Evolutionary conservation across 2,113 vertebrate genomes (phyloP).

Genomic region (Forbesichthys agassizii): DNA sequence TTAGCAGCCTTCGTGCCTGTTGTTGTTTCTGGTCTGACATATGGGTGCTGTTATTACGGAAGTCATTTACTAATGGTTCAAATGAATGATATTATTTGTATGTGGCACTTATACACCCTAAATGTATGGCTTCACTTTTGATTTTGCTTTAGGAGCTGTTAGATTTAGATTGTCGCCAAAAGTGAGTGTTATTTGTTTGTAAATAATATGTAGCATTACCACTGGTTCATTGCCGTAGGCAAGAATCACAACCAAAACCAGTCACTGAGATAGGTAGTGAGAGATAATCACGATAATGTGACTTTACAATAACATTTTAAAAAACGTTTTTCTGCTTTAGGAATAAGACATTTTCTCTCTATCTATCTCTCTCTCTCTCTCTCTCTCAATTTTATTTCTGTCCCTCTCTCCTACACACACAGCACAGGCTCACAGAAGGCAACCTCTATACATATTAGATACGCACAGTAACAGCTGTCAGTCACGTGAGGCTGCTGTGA

Average conservation of each 20-base stretch:
- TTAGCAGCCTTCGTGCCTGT: background rate
- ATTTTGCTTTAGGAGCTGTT: background rate
- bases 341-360: no score
- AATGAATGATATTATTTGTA: background rate
- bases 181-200: no score
- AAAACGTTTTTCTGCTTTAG: no score
- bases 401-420: background rate
- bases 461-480: constrained; percentile 39
- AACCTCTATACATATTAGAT: constrained; percentile 22
- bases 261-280: no score
- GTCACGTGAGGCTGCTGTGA: constrained; percentile 27
- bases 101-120: no score
- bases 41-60: background rate
- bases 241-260: background rate
- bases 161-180: background rate
- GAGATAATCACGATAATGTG: no score
- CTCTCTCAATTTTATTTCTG: background rate
- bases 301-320: no score
- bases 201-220: no score
- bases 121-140: background rate
- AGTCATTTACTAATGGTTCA: background rate
- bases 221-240: background rate
- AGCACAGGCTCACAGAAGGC: constrained; percentile 5
- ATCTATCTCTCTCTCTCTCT: background rate
- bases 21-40: background rate